Conservation (phyloP, 2,797 vertebrate species). For the Mus spretus region DNA sequence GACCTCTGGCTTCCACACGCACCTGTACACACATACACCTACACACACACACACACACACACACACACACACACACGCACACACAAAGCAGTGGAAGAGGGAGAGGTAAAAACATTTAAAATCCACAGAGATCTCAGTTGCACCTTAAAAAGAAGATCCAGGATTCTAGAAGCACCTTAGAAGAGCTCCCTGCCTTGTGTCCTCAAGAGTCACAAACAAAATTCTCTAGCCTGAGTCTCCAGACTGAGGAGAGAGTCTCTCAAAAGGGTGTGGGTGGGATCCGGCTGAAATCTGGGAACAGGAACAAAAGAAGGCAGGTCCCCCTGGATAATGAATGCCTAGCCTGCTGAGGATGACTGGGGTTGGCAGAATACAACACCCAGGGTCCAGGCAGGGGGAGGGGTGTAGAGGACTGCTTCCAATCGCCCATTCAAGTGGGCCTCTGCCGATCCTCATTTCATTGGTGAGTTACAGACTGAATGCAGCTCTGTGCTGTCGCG, state of each 20-base stretch:
- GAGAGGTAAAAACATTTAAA: neutral
- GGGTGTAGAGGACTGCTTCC: neutral
- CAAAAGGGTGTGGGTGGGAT: neutral
- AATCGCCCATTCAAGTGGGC: slow-evolving; percentile 20
- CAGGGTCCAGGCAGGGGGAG: neutral
- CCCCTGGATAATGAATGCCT: neutral
- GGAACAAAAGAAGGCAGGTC: slow-evolving; percentile 3
- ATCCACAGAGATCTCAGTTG: neutral
- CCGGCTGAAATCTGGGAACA: neutral
- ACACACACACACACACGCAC: neutral
- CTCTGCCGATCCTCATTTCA: slow-evolving; percentile 56
- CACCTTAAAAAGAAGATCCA: neutral
- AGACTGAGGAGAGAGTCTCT: neutral
- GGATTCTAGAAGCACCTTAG: neutral
- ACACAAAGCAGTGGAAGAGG: neutral
- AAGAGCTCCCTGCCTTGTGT: neutral
- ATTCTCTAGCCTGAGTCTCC: neutral
- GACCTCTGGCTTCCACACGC: neutral
- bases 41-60: neutral
- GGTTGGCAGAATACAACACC: neutral
- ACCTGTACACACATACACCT: neutral
- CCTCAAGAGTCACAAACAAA: neutral
- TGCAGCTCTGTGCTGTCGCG: slow-evolving; percentile 32
- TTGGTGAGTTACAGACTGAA: slow-evolving; percentile 67
- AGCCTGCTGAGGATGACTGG: neutral